Base-by-base conservation (phyloP, 2,888 invertebrate genomes). In the Theretra japonica region DNA sequence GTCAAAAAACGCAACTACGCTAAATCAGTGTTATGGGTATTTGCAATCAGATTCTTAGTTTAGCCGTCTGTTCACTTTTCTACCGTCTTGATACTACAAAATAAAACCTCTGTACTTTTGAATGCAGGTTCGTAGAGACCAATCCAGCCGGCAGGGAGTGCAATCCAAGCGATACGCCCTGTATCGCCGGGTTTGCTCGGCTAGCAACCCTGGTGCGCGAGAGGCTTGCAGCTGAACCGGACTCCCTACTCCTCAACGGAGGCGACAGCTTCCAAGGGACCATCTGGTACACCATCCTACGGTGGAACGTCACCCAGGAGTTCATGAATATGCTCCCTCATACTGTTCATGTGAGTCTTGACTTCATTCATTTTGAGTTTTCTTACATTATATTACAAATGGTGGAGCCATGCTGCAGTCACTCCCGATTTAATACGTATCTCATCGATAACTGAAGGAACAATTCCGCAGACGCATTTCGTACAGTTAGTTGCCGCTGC, bases 291-390 rank as follows among this genome's bases (percentile, higher is more conserved):
- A 96, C 96, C 74, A 83, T 97, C 3, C 94, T 96, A 59, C 92
- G 96, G 77, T 97, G 97, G 96, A 96, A 96, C 76, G 96, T 96
- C 1, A 97, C 97, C 0, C 95, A 96, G 57, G 91, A 96, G 69
- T 97, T 98, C 80, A 96, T 98, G 91, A 98, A 98, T 82, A 93
- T 96, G 86, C 83, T 98, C 11, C 95, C 96, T 4, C 96, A 97
- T 81, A 97, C 97, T 83, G 98, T 96, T 0, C 96, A 97, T 94
- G 97, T 97, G 88, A 92, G 92, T 90, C 41, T 6, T 7, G 15
- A 2, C 41, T 41, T 15, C 11, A 41, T 17, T 15, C 21, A 59
- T 60, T 58, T 30, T 1, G 41, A 15, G n/a, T n/a, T n/a, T n/a
- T n/a, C n/a, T n/a, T n/a, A n/a, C n/a, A n/a, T n/a, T n/a, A n/a